Evolutionary conservation across 2,113 vertebrate genomes (phyloP).

Genomic region (Corythaeola cristata): DNA sequence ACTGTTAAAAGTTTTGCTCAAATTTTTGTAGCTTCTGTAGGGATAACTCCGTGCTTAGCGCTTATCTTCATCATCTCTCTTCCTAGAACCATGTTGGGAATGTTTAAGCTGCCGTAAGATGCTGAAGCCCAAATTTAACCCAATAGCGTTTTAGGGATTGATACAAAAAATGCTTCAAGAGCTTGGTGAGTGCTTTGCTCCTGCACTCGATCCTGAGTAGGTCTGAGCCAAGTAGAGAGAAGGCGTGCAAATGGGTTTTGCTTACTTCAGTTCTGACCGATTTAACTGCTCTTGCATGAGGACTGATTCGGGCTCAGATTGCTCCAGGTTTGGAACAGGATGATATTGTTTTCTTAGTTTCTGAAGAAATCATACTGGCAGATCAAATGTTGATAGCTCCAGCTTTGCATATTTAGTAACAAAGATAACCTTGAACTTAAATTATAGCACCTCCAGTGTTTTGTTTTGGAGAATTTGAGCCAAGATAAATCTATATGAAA

Average conservation of each 20-base stretch:
- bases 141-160: background rate
- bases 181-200: background rate
- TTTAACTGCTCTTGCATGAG: background rate
- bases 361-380: background rate
- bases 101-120: background rate
- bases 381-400: background rate
- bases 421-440: background rate
- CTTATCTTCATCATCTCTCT: background rate
- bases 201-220: background rate
- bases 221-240: background rate
- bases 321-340: background rate
- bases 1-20: background rate
- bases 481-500: background rate
- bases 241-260: background rate
- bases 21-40: background rate
- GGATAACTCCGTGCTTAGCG: background rate
- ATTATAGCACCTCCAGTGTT: background rate
- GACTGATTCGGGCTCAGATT: background rate
- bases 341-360: background rate
- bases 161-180: fast-evolving
- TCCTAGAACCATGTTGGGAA: background rate
- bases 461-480: background rate
- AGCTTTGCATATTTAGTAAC: background rate
- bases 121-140: background rate
- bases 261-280: background rate